phyloP scores from a whole-genome alignment of 2,888 invertebrate species.

The Himalopsyche japonica region DNA sequence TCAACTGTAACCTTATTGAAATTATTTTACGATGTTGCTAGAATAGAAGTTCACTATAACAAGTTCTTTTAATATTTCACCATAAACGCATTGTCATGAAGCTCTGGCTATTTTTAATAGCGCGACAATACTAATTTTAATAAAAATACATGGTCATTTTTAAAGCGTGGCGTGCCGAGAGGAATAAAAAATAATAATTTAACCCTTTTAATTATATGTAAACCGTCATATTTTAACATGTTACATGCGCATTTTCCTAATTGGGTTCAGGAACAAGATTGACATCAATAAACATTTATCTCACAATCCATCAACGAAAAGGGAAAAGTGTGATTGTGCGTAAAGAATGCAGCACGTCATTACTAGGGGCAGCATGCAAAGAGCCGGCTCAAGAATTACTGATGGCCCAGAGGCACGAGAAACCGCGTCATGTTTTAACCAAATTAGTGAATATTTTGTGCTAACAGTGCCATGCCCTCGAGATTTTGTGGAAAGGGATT shows the following conservation, averaged over 20 bases:
- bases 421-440: neutral
- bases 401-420: neutral
- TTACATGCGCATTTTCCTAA: neutral
- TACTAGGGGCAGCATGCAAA: constrained; percentile 21
- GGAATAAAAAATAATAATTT: neutral
- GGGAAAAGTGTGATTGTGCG: constrained; percentile 22
- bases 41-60: too few relatives aligned
- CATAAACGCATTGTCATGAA: too few relatives aligned
- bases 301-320: constrained; percentile 5
- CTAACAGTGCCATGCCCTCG: neutral
- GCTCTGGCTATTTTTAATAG: too few relatives aligned
- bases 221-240: neutral
- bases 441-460: neutral
- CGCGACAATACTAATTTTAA: neutral
- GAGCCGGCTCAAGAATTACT: neutral
- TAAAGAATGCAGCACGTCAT: constrained; percentile 36
- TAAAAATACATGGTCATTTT: neutral
- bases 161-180: neutral
- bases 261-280: neutral
- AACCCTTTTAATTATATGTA: constrained; percentile 1
- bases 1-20: too few relatives aligned
- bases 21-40: too few relatives aligned
- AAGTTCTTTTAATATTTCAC: too few relatives aligned
- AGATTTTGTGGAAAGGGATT: neutral
- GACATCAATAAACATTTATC: neutral